Percentiles rank a stretch among this genome's conserved stretches.
phyloP scores from a whole-genome alignment of 2,113 vertebrate species.

The Cygnus buccinator region DNA sequence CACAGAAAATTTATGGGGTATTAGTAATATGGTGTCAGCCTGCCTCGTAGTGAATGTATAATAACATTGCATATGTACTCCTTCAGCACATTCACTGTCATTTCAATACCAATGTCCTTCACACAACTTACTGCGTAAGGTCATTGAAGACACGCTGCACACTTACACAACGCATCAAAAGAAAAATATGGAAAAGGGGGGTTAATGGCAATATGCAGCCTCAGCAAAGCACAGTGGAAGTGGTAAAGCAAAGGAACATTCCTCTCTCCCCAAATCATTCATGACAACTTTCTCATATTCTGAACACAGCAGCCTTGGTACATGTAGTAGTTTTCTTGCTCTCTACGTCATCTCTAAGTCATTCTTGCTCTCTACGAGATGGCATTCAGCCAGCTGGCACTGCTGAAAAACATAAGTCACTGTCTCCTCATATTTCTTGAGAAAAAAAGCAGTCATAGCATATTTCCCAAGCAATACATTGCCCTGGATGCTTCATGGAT shows the following conservation, averaged over 20 bases:
- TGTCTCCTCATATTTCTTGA: background rate
- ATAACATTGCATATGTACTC: fast-evolving
- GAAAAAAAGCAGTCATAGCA: background rate
- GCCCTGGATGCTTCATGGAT: background rate
- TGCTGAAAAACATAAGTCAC: background rate
- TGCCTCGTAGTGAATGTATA: too few relatives aligned
- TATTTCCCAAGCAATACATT: background rate
- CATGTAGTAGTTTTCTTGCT: background rate
- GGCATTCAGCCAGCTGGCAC: background rate
- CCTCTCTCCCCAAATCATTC: background rate
- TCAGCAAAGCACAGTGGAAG: background rate
- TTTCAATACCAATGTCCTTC: background rate
- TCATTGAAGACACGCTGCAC: background rate
- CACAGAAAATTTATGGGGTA: background rate
- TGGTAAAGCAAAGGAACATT: background rate
- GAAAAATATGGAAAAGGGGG: background rate
- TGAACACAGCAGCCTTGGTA: background rate
- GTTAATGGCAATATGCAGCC: background rate
- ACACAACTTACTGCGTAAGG: background rate
- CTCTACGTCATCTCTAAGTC: too few relatives aligned
- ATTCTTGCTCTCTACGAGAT: background rate
- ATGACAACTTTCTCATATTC: background rate
- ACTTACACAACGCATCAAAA: background rate
- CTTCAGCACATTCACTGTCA: background rate
- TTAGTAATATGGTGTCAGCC: background rate